Base-by-base conservation (phyloP, 2,113 vertebrate genomes). In the Leiothrix lutea region DNA sequence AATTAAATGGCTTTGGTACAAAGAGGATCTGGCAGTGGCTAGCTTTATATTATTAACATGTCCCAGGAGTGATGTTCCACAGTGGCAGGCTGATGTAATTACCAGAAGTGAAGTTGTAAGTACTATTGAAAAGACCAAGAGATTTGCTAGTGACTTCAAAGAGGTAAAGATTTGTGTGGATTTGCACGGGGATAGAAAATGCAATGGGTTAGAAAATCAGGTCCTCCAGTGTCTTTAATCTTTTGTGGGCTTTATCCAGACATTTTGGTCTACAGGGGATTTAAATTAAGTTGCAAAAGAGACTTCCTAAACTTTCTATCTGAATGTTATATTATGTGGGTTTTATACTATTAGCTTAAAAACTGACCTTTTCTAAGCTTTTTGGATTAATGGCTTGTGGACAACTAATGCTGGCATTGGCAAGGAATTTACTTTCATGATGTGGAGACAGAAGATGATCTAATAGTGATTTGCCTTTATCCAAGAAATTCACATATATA, bases 51-150 rank as follows among this genome's bases (percentile, higher is more conserved):
- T 92, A 95, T 92, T 95, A 95, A 80, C 72, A 53, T 95, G 92
- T 96, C 92, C 92, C 85, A 67, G 36, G 92, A 78, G 69, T 50
- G 80, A 93, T 90, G 90, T 94, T 94, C 90, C 88, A 81, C 47
- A 75, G 91, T 87, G 91, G 92, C 91, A 96, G 86, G 86, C 88
- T 94, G 92, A 90, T 96, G 94, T 92, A 95, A 97, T 96, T 97
- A 94, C 86, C 75, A 94, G 95, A 88, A 94, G 85, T 78, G 80
- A 95, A 94, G 86, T 78, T 64, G 92, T 96, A 96, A 97, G 93
- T 96, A 94, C 92, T 91, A 92, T 86, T 96, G 92, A 96, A 96
- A 94, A 92, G 92, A 86, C 88, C 53, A 71, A 83, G 79, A 93
- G 95, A 95, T 96, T 96, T 95, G 56, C 72, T 51, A 80, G 56